These are phyloP conservation scores for Zaprionus nigranus DNA, from an alignment of 1,140 invertebrate genomes.

Conservation along the genomic window DNA sequence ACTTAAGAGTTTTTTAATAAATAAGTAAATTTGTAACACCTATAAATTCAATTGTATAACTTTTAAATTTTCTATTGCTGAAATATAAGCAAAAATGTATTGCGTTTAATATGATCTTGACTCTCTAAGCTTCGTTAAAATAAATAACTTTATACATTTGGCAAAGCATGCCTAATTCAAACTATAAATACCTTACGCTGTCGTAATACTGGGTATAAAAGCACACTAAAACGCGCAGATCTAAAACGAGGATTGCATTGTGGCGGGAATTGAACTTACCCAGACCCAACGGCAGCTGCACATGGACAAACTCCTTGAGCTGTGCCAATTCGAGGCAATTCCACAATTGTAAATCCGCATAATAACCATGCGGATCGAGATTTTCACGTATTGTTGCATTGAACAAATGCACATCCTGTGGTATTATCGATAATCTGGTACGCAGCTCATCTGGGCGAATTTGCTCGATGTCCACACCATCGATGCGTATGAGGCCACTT, in stretches of 20 bases:
- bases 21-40: no score
- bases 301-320: constrained; percentile 90
- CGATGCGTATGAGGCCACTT: constrained; percentile 89
- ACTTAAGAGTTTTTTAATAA: no score
- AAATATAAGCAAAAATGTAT: no score
- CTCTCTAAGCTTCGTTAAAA: no score
- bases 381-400: constrained; percentile 96
- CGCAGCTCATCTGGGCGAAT: constrained; percentile 90
- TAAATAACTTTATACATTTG: no score
- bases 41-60: no score
- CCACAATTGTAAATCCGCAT: constrained; percentile 91
- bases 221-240: neutral
- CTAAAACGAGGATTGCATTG: constrained; percentile 19
- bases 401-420: constrained; percentile 96
- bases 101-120: no score
- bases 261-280: constrained; percentile 85
- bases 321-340: constrained; percentile 88
- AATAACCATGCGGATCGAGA: constrained; percentile 91
- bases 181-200: neutral
- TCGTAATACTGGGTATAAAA: neutral
- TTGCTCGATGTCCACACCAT: constrained; percentile 88
- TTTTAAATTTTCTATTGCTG: no score
- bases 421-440: constrained; percentile 94
- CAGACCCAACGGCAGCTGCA: constrained; percentile 86
- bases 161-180: neutral